Conservation (phyloP, 2,888 invertebrate genomes). For the Drosophila austrosaltans region DNA sequence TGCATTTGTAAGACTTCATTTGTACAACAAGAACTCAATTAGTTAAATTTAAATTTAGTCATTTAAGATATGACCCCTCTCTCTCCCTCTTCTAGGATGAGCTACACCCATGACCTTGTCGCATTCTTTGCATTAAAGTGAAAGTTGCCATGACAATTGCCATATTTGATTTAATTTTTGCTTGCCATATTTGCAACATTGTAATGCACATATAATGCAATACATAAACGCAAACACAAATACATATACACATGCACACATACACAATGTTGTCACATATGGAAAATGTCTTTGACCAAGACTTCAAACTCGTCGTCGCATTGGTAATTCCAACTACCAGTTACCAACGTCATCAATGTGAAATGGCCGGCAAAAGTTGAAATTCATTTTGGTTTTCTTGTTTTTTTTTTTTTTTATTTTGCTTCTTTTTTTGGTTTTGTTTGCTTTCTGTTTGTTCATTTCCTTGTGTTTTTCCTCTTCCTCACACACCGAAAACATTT, state of each 20-base stretch:
- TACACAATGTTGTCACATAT: slow-evolving; percentile 16
- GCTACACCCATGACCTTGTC: slow-evolving; percentile 1
- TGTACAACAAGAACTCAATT: too few relatives aligned
- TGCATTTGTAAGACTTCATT: too few relatives aligned
- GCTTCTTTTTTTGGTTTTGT: slow-evolving; percentile 57
- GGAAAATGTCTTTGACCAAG: slow-evolving; percentile 31
- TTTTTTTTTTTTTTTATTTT: slow-evolving; percentile 11
- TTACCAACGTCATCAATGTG: slow-evolving; percentile 24
- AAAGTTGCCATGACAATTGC: slow-evolving; percentile 62
- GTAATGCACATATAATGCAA: slow-evolving; percentile 6
- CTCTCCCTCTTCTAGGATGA: not conserved
- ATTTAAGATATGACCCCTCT: not conserved
- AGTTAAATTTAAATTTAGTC: not conserved
- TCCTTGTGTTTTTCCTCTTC: not conserved
- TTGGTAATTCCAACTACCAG: not conserved
- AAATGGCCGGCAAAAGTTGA: slow-evolving; percentile 32
- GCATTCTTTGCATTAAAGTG: slow-evolving; percentile 33
- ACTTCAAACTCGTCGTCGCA: slow-evolving; percentile 21
- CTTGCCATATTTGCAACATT: slow-evolving; percentile 37
- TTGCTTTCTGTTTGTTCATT: slow-evolving; percentile 1
- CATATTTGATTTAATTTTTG: slow-evolving; percentile 33
- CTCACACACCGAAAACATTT: not conserved
- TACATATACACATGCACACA: not conserved
- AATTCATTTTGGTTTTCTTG: slow-evolving; percentile 13
- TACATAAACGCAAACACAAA: slow-evolving; percentile 2